Conservation (phyloP, 2,888 invertebrate genomes). For the Argyresthia albistria region DNA sequence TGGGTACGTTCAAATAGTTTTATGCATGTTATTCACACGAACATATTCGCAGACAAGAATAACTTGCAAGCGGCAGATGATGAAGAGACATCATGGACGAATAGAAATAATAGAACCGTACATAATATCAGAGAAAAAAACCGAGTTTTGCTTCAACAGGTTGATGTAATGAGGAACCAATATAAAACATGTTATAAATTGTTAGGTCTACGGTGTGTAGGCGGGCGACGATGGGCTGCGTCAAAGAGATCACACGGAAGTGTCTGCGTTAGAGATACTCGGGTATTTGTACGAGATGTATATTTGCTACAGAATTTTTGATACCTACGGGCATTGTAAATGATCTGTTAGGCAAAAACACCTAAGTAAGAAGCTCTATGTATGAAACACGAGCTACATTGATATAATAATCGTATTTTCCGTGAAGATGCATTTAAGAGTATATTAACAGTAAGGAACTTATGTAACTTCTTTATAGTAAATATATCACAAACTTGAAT, state of each 20-base stretch:
- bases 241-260: slow-evolving; percentile 12
- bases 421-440: too few species aligned
- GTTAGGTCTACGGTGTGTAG: background rate
- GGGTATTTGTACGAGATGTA: too few species aligned
- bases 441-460: too few species aligned
- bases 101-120: too few species aligned
- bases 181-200: background rate
- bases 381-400: too few species aligned
- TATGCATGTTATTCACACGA: slow-evolving; percentile 57
- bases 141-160: background rate
- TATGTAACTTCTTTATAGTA: too few species aligned
- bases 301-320: too few species aligned
- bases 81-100: background rate
- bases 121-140: background rate
- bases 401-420: too few species aligned
- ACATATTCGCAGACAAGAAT: slow-evolving; percentile 26
- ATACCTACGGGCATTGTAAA: too few species aligned
- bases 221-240: slow-evolving; percentile 4
- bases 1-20: slow-evolving; percentile 44
- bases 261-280: background rate
- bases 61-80: slow-evolving; percentile 1
- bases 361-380: too few species aligned
- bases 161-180: slow-evolving; percentile 1
- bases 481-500: too few species aligned
- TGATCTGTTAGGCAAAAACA: too few species aligned